Conservation (phyloP, 2,888 invertebrate genomes). For the Perizoma flavofasciatum region DNA sequence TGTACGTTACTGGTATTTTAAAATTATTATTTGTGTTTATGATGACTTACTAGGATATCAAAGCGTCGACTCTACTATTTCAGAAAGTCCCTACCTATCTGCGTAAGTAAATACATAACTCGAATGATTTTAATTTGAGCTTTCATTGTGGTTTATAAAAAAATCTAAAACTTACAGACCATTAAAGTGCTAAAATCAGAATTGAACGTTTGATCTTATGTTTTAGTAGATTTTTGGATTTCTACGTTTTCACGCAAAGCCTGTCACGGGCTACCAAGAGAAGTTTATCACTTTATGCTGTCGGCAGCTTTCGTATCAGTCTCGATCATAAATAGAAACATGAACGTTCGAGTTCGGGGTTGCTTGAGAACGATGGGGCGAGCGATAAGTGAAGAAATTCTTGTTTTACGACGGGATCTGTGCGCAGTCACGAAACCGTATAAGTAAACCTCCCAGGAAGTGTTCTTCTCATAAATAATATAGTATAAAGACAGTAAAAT, state of each 20-base stretch:
- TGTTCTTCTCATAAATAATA: slow-evolving; percentile 6
- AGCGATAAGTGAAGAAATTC: slow-evolving; percentile 21
- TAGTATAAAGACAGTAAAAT: neutral
- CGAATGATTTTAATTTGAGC: too few species aligned
- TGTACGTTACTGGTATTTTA: slow-evolving; percentile 33
- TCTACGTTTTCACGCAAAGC: too few species aligned
- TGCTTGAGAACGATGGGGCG: slow-evolving; percentile 17
- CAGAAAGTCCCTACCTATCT: neutral
- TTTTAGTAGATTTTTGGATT: too few species aligned
- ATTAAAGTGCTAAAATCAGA: too few species aligned
- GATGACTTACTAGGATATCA: slow-evolving; percentile 7
- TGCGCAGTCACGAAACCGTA: slow-evolving; percentile 21
- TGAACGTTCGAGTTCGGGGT: slow-evolving; percentile 14
- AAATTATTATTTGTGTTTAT: slow-evolving; percentile 35
- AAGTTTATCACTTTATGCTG: slow-evolving; percentile 14
- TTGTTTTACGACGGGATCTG: slow-evolving; percentile 13
- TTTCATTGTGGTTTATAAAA: too few species aligned
- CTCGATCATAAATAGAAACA: slow-evolving; percentile 24
- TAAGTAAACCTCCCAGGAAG: slow-evolving; percentile 12
- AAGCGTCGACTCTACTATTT: slow-evolving; percentile 4
- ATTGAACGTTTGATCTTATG: too few species aligned
- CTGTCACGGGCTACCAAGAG: neutral
- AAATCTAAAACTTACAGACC: too few species aligned
- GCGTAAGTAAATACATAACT: too few species aligned
- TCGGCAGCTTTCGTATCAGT: slow-evolving; percentile 12